Percentiles rank a stretch among this genome's conserved stretches.
Evolutionary conservation across 2,113 vertebrate genomes (phyloP).

Genomic region (Miniopterus natalensis): DNA sequence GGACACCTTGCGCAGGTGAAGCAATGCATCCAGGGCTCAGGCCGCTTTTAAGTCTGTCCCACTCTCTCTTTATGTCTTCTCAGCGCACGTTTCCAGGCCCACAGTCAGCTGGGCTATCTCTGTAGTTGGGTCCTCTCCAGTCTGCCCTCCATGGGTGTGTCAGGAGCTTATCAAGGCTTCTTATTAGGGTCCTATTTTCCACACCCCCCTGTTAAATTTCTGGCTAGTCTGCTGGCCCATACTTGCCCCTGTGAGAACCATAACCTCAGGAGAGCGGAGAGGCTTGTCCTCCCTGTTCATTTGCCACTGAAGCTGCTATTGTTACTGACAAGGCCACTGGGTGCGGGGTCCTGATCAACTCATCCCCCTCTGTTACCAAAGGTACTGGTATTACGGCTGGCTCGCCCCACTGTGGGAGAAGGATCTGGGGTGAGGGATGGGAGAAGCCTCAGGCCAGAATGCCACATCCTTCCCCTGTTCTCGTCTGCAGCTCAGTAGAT

Average conservation of each 20-base stretch:
- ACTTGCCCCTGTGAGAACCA: neutral
- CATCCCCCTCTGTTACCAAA: neutral
- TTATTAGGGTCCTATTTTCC: neutral
- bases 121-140: neutral
- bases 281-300: too few species aligned
- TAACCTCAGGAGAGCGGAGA: too few species aligned
- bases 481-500: neutral
- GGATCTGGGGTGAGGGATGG: too few species aligned
- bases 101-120: rapidly evolving
- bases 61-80: neutral
- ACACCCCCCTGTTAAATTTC: neutral
- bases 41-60: neutral
- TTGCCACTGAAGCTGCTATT: neutral
- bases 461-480: neutral
- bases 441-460: neutral
- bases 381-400: neutral
- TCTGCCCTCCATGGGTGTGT: neutral
- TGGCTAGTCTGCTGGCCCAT: neutral
- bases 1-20: neutral
- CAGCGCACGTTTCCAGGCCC: rapidly evolving
- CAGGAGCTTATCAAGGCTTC: neutral
- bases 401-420: neutral
- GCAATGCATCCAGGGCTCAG: neutral
- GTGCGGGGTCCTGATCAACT: neutral
- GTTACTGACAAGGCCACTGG: neutral